Evolutionary conservation across 2,888 invertebrate genomes (phyloP), one percentile per base, ranked within the genome.

Genomic region (Lasioglossum vierecki): DNA sequence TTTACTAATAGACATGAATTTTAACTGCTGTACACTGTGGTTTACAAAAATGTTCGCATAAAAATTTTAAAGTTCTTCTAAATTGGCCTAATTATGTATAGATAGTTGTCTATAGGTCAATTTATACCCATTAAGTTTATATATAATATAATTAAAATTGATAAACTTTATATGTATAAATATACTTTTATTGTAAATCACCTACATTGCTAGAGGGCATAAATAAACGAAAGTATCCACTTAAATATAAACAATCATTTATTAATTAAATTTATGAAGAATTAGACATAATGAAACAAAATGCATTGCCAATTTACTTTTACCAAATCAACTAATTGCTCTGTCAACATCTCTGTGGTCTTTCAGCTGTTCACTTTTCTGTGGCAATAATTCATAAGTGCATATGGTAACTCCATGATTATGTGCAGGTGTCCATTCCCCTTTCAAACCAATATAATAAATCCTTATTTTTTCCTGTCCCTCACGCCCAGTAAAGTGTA

Each of bases 361-460:
- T 82, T 97, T 96, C 94, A 98, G 97, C 94, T 99, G 99, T 95
- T 99, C 99, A 66, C 97, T 96, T 18, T 98, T 96, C 95, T 98
- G 98, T 26, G 99, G 98, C 82, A 97, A 96, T 0, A 97, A 95
- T 95, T 99, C 99, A 95, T 99, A 99, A 75, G 97, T 97, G 93
- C 98, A 98, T 92, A 99, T 98, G 3, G 98, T 98, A 0, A 99
- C 98, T 76, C 98, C 99, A 94, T 99, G 98, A 89, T 97, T 96
- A 93, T 98, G 98, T 0, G 97, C 97, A 93, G 97, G 97, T 18
- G 96, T 96, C 96, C 98, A 99, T 95, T 99, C 99, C 39, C 99
- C 99, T 94, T 97, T 97, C 68, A 99, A 96, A 15, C 99, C 99
- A 93, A 99, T 99, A 94, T 99, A 99, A 94, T 97, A 98, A 86